Conservation (phyloP, 2,113 vertebrate species). For the Climacteris rufus region DNA sequence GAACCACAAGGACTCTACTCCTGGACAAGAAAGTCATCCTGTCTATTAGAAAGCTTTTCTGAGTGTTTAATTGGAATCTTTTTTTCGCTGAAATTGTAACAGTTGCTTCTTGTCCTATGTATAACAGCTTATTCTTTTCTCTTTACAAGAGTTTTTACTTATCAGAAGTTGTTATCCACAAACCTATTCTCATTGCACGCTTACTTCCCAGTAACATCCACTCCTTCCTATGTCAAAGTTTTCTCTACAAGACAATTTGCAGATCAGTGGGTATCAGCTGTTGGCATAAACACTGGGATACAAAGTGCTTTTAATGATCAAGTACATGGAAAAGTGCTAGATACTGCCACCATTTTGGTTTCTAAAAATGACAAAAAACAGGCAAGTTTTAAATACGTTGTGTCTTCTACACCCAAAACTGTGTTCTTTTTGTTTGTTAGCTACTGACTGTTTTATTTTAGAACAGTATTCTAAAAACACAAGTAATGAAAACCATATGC, state of each 20-base stretch:
- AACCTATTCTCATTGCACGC: not conserved
- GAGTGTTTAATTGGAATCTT: not conserved
- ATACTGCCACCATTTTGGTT: not conserved
- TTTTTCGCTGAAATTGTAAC: not conserved
- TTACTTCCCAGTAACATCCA: not conserved
- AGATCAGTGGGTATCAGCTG: not conserved
- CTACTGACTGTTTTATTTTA: conserved; percentile 28
- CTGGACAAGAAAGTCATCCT: not conserved
- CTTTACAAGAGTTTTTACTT: not conserved
- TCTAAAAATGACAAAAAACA: not conserved
- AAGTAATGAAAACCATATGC: conserved; percentile 43
- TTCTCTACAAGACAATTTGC: not conserved
- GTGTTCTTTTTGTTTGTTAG: not conserved
- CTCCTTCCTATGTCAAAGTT: not conserved
- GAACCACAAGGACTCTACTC: not conserved
- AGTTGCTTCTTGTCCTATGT: not conserved
- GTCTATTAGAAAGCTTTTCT: not conserved
- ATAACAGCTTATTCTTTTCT: not conserved
- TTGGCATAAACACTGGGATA: not conserved
- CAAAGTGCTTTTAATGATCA: conserved; percentile 4
- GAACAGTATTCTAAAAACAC: conserved; percentile 28
- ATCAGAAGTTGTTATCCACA: not conserved
- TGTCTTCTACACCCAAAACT: not conserved
- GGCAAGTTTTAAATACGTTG: not conserved
- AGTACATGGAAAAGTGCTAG: not conserved